Base-by-base conservation (phyloP, 2,113 vertebrate species). In the Trochalopteron elliotii region DNA sequence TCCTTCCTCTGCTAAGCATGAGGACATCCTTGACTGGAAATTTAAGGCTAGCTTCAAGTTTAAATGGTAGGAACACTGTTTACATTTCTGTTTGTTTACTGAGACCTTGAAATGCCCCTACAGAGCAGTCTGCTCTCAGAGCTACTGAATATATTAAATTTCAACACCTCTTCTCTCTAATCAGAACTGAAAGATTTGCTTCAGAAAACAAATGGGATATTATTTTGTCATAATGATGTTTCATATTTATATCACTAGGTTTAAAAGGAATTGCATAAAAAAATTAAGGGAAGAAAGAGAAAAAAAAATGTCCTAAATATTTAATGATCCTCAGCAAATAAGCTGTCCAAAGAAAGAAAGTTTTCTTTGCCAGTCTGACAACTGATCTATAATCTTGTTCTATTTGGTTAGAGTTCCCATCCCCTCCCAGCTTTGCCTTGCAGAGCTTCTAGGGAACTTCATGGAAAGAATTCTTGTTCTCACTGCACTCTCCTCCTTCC, bases 241-340 rank as follows among this genome's bases (percentile, higher is more conserved):
- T 97, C 86, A 90, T 94, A 97, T 97, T 97, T 95, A 87, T 96
- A 95, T 72, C 39, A 9, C 83, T 91, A 55, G 16, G 27, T 80
- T 93, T 87, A 90, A 97, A 93, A 97, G 65, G 63, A 94, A 94
- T 94, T 90, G 42, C 31, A 94, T 75, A 87, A 53, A 57, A 77
- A 55, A 86, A 60, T 4, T 25, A 84, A 72, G 44, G 15, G 12
- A 83, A 88, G 45, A 57, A 76, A 76, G 52, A 44, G 20, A 12
- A 55, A 52, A 83, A 82, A 82, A 75, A 60, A 47, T 2, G 82
- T 96, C 94, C 94, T 88, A 95, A 97, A 96, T 97, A 81, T 91
- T 96, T 98, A 97, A 98, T 96, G 97, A 97, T 95, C 94, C 97
- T 96, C 72, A 74, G 74, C 92, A 93, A 97, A 92, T 95, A 95